Base-by-base conservation (phyloP, 2,888 invertebrate genomes). In the Piscicola geometra region DNA sequence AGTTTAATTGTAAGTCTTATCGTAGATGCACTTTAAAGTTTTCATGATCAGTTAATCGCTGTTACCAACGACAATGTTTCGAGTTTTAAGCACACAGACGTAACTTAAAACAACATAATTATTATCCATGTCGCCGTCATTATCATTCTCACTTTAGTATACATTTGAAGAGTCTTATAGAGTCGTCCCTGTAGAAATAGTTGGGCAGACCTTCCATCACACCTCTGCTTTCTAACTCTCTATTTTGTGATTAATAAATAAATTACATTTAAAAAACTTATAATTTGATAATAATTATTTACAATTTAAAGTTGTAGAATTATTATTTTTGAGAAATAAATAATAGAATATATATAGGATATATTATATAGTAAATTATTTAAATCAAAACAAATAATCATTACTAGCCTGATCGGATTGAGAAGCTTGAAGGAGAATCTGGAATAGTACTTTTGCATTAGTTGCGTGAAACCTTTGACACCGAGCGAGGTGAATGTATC, bases 111-210 rank as follows among this genome's bases (percentile, higher is more conserved):
- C n/a, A n/a, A n/a, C n/a, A n/a, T n/a, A n/a, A n/a, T n/a, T n/a
- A n/a, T n/a, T n/a, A n/a, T n/a, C n/a, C n/a, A n/a, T n/a, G n/a
- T n/a, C n/a, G n/a, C n/a, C n/a, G n/a, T n/a, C n/a, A 41, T 15
- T 15, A 41, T 15, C 41, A 41, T 41, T 15, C n/a, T 21, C 76
- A 78, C 32, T 69, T 77, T 28, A 30, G 35, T 12, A 80, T 60
- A 36, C 77, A 76, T 21, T 76, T 75, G 78, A 77, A 80, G 25
- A 79, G 50, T 18, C 72, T 47, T 1, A 77, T 56, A 1, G 77
- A 76, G 71, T 80, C 80, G 33, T 80, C 80, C 1, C 80, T 35
- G 75, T 78, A 80, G 71, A 75, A 76, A 64, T 79, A 80, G 71
- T 75, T 76, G 2, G 78, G 77, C 33, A 79, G 77, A 33, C 35